phyloP scores from a whole-genome alignment of 2,888 invertebrate genomes.

The Tholera decimalis region DNA sequence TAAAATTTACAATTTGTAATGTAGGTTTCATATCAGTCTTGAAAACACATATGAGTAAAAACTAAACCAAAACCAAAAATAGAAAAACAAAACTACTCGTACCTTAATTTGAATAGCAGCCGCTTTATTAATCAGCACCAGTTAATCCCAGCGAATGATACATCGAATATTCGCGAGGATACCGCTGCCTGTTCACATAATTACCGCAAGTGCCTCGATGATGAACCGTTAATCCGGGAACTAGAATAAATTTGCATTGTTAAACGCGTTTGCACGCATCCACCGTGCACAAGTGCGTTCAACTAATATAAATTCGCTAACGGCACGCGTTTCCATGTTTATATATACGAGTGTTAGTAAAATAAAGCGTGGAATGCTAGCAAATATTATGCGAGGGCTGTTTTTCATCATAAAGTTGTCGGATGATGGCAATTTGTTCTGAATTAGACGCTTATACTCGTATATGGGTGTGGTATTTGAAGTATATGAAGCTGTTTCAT shows the following conservation, averaged over 20 bases:
- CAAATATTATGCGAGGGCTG: conserved; percentile 41
- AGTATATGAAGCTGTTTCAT: conserved; percentile 3
- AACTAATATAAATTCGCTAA: conserved; percentile 78
- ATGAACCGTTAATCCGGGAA: conserved; percentile 85
- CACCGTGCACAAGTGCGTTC: conserved; percentile 73
- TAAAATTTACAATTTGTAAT: too few relatives aligned
- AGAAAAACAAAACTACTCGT: conserved; percentile 10
- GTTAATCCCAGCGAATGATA: conserved; percentile 63
- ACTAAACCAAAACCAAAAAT: background rate
- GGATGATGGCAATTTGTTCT: conserved; percentile 46
- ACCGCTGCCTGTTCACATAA: conserved; percentile 77
- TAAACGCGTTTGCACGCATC: conserved; percentile 76
- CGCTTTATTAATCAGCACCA: conserved; percentile 47
- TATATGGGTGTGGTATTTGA: conserved; percentile 4
- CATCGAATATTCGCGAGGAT: conserved; percentile 69
- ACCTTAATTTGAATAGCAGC: conserved; percentile 24
- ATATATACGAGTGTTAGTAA: conserved; percentile 24
- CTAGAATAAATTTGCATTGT: conserved; percentile 89
- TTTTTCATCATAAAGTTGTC: conserved; percentile 55
- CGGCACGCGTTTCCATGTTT: conserved; percentile 56
- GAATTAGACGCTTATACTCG: conserved; percentile 22
- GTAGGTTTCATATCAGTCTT: background rate
- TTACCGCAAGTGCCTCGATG: conserved; percentile 85
- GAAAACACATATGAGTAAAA: background rate
- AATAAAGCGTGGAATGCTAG: conserved; percentile 40